Conservation (phyloP, 2,888 invertebrate species). For the Desoria tigrina region DNA sequence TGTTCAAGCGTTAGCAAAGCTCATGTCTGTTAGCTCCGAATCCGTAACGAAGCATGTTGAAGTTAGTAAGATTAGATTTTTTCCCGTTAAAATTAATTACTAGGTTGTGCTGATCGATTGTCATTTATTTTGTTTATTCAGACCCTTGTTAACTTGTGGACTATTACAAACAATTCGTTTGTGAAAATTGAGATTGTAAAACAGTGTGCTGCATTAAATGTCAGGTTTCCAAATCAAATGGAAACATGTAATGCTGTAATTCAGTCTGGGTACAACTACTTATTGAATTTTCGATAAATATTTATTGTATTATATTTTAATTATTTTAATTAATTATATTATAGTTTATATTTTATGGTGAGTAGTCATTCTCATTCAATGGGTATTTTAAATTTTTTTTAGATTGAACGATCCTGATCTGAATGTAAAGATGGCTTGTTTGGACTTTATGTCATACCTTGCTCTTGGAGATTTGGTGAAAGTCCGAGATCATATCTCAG, state of each 20-base stretch:
- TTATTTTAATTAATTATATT: slow-evolving; percentile 6
- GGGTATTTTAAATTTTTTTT: slow-evolving; percentile 15
- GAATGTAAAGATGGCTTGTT: slow-evolving; percentile 41
- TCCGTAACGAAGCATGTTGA: slow-evolving; percentile 31
- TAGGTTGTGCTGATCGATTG: too few relatives aligned
- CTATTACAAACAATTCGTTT: slow-evolving; percentile 26
- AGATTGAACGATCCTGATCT: slow-evolving; percentile 29
- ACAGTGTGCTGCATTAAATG: slow-evolving; percentile 42
- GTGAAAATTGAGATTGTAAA: slow-evolving; percentile 48
- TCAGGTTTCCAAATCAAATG: slow-evolving; percentile 52
- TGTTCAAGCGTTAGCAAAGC: slow-evolving; percentile 45
- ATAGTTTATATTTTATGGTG: not conserved
- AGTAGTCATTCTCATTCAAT: too few relatives aligned
- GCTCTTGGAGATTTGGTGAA: slow-evolving; percentile 50
- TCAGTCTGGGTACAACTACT: slow-evolving; percentile 44
- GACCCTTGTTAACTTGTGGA: slow-evolving; percentile 42
- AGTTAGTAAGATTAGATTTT: not conserved
- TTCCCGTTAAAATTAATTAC: not conserved
- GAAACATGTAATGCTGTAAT: slow-evolving; percentile 46
- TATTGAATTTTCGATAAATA: not conserved
- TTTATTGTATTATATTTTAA: slow-evolving; percentile 3
- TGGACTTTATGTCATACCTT: slow-evolving; percentile 51
- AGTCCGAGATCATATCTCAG: slow-evolving; percentile 44
- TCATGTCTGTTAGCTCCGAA: slow-evolving; percentile 45
- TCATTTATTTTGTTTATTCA: slow-evolving; percentile 16